A percentile compares a stretch with the other conserved stretches of the same genome.
Evolutionary conservation across 2,888 invertebrate genomes (phyloP).

Genomic region (Odontocolon sp.): DNA sequence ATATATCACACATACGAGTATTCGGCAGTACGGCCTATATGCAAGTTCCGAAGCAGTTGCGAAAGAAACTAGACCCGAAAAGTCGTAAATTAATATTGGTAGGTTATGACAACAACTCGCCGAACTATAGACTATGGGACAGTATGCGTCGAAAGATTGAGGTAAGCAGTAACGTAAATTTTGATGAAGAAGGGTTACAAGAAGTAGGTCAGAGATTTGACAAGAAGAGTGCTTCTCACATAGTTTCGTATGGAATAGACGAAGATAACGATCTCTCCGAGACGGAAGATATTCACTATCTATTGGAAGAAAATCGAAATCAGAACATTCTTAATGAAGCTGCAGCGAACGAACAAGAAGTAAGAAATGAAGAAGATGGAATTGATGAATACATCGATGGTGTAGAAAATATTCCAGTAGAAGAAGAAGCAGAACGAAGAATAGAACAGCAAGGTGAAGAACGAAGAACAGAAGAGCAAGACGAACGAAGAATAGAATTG

Average conservation of each 20-base stretch:
- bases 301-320: too few relatives aligned
- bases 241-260: neutral
- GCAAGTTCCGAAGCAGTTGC: neutral
- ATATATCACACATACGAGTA: neutral
- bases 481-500: too few relatives aligned
- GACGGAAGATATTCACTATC: too few relatives aligned
- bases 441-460: too few relatives aligned
- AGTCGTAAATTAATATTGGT: neutral
- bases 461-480: too few relatives aligned
- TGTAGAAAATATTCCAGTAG: too few relatives aligned
- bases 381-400: too few relatives aligned
- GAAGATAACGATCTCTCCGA: neutral
- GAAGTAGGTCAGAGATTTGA: neutral
- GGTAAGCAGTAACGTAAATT: neutral
- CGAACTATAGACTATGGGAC: neutral
- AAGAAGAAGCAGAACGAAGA: too few relatives aligned
- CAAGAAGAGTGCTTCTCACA: neutral
- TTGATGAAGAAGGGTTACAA: neutral
- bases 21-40: neutral
- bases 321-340: too few relatives aligned
- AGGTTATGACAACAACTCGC: neutral
- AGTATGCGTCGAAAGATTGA: neutral
- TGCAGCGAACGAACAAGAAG: too few relatives aligned
- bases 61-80: neutral
- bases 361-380: too few relatives aligned